Percentiles rank a stretch among this genome's conserved stretches.
Evolutionary conservation across 2,113 vertebrate species (phyloP).

Genomic region (Tretioscincus oriximinensis): DNA sequence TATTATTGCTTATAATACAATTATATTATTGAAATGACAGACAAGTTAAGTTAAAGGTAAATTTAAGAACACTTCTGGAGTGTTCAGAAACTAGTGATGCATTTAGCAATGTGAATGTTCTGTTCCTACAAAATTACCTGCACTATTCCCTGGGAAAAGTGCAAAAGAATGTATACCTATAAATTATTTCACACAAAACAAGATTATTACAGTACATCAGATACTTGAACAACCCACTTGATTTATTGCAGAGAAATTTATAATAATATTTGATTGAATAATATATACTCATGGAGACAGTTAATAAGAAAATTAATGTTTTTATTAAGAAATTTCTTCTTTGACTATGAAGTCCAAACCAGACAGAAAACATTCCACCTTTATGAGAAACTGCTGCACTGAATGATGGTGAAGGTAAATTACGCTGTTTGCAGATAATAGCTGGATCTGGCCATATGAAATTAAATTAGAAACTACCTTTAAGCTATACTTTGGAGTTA

Average conservation of each 20-base stretch:
- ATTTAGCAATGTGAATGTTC: too few species aligned
- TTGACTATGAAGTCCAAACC: constrained; percentile 9
- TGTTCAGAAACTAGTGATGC: too few species aligned
- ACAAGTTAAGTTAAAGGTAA: too few species aligned
- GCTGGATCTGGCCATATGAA: background rate
- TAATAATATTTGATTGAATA: too few species aligned
- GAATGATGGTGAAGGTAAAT: background rate
- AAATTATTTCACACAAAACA: too few species aligned
- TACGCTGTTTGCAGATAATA: background rate
- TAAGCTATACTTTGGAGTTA: background rate
- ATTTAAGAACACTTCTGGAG: too few species aligned
- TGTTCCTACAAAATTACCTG: too few species aligned
- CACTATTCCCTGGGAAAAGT: too few species aligned
- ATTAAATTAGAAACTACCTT: constrained; percentile 9
- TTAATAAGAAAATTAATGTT: background rate
- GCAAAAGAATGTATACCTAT: too few species aligned
- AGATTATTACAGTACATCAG: background rate
- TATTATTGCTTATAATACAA: too few species aligned
- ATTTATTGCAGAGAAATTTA: too few species aligned
- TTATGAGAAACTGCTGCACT: background rate
- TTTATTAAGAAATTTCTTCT: background rate
- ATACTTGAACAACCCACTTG: background rate
- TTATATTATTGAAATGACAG: too few species aligned
- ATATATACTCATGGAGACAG: background rate
- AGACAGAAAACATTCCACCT: background rate